phyloP scores from a whole-genome alignment of 2,888 invertebrate species.

The Parnassius smintheus region DNA sequence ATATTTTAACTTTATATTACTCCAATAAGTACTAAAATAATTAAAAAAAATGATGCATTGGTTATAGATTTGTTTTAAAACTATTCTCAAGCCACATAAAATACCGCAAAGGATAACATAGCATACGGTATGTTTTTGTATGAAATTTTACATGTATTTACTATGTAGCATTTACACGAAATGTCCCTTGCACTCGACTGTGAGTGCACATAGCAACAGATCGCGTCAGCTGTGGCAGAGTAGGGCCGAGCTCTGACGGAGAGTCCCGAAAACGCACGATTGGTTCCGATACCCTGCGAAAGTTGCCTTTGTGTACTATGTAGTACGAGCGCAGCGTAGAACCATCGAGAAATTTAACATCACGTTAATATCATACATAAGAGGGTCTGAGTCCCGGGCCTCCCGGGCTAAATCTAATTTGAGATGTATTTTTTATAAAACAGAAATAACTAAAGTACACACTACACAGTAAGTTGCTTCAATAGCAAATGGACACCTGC shows the following conservation, averaged over 20 bases:
- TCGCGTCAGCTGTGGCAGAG: constrained; percentile 62
- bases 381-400: too few species aligned
- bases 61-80: too few species aligned
- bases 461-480: too few species aligned
- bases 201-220: constrained; percentile 75
- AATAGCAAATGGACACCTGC: too few species aligned
- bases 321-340: constrained; percentile 5
- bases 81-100: too few species aligned
- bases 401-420: too few species aligned
- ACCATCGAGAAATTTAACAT: constrained; percentile 8
- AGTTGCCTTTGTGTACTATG: constrained; percentile 3
- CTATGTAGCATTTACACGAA: background rate
- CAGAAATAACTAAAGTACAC: too few species aligned
- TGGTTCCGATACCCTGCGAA: constrained; percentile 41
- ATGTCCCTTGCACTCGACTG: constrained; percentile 50
- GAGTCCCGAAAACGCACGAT: constrained; percentile 44
- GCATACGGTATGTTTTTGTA: background rate
- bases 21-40: too few species aligned
- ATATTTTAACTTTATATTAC: too few species aligned
- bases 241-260: constrained; percentile 38
- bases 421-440: too few species aligned
- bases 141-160: background rate
- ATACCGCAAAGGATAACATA: too few species aligned
- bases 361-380: background rate
- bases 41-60: too few species aligned